These are phyloP conservation scores for Psilopogon haemacephalus DNA, from an alignment of 2,113 vertebrate species.

Conservation along the genomic window DNA sequence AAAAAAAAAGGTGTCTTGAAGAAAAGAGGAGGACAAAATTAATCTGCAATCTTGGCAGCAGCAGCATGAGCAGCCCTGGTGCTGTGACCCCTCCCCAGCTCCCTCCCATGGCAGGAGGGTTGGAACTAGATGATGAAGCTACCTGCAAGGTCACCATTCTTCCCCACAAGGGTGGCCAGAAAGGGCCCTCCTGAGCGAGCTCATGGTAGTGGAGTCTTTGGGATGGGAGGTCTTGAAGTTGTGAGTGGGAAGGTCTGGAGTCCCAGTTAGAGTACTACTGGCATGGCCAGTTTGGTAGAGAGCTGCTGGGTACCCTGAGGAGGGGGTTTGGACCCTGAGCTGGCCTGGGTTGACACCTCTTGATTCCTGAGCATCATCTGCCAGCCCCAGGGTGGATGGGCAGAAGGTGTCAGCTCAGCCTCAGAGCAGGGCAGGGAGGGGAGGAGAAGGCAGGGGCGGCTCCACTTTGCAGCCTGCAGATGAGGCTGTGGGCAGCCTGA, in stretches of 20 bases:
- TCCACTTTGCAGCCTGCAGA: background rate
- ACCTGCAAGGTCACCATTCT: background rate
- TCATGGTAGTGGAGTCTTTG: rapidly evolving
- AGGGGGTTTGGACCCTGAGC: rapidly evolving
- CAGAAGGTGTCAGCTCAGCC: background rate
- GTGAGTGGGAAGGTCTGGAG: background rate
- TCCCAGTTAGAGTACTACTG: rapidly evolving
- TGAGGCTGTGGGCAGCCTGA: too few species aligned
- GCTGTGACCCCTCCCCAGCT: too few species aligned
- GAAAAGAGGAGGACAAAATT: background rate
- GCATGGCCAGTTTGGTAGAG: background rate
- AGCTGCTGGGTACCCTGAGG: rapidly evolving
- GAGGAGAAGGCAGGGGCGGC: rapidly evolving
- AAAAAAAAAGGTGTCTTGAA: background rate
- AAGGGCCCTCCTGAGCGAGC: rapidly evolving
- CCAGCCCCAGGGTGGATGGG: background rate
- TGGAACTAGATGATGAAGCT: too few species aligned
- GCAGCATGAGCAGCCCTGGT: background rate
- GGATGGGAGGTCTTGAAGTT: rapidly evolving
- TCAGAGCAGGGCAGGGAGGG: background rate
- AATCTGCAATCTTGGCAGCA: background rate
- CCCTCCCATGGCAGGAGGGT: too few species aligned
- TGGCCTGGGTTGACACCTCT: background rate
- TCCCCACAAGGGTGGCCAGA: rapidly evolving
- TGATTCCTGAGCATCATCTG: background rate